Evolutionary conservation across 2,797 vertebrate species (phyloP), one percentile per base, ranked within the genome.

Genomic region (Sebastes vulpes): DNA sequence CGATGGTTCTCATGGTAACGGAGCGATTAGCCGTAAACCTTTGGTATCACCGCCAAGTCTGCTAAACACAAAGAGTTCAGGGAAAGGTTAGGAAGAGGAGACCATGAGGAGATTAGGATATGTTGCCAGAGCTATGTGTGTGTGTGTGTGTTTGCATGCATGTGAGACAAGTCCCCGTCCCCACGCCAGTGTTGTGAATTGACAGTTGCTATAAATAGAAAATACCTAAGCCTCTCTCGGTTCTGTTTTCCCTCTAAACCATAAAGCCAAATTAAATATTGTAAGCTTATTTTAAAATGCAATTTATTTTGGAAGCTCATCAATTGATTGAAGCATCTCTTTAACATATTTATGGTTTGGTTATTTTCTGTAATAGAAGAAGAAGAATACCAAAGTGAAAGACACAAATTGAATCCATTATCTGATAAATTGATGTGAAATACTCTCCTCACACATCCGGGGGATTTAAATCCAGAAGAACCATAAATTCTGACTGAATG

Each of bases 181-280:
- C 52, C 56, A 71, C 23, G 75, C 70, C 38, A 57, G 81, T 81
- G 72, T 79, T 92, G 82, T 80, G 68, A 89, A 91, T 63, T 84
- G 73, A 91, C 79, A 83, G 64, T 50, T 54, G 69, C 87, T 93
- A 90, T 79, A 90, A 90, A 93, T 90, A 93, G 86, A 65, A 80
- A 50, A 76, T 12, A 90, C 77, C 69, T 88, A 86, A 79, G 67
- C 81, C 75, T 72, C 20, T 57, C 81, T 46, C 16, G 9, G 9
- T 60, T 68, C 67, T 59, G 61, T 63, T 76, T 50, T 18, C 25
- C 25, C 11, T 72, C 54, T 68, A 16, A 72, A 73, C 29, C 35
- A 59, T 10, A 35, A 42, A 65, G 57, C 21, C 18, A 23, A 16
- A 57, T 38, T 54, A 65, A 53, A 75, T 57, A 64, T 3, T 29